A percentile compares a stretch with the other conserved stretches of the same genome.
These are phyloP conservation scores for Ancistrus triradiatus DNA, from an alignment of 2,113 vertebrate species.

Conservation along the genomic window DNA sequence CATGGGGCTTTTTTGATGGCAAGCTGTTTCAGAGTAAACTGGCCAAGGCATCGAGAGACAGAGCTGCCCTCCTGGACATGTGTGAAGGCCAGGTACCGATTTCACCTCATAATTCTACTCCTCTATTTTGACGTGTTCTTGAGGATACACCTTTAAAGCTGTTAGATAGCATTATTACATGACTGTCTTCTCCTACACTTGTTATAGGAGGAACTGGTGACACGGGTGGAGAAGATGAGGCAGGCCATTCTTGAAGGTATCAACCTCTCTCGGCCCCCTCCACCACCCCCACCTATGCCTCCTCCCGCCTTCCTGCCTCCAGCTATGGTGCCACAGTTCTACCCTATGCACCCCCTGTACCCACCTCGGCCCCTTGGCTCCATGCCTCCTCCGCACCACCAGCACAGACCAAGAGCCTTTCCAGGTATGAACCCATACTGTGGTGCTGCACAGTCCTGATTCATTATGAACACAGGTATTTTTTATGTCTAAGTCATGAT, in stretches of 20 bases:
- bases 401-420: constrained; percentile 79
- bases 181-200: neutral
- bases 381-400: constrained; percentile 72
- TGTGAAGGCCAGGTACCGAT: constrained; percentile 83
- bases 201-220: constrained; percentile 74
- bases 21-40: constrained; percentile 92
- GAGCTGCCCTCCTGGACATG: constrained; percentile 81
- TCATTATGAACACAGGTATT: neutral
- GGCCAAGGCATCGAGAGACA: constrained; percentile 75
- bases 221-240: constrained; percentile 88
- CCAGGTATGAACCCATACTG: constrained; percentile 66
- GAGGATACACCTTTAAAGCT: neutral
- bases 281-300: constrained; percentile 78
- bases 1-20: constrained; percentile 93
- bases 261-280: constrained; percentile 76
- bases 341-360: constrained; percentile 78
- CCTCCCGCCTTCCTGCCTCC: constrained; percentile 79
- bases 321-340: constrained; percentile 79
- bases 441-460: neutral
- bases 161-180: neutral
- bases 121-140: neutral
- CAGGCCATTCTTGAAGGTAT: constrained; percentile 89
- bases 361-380: constrained; percentile 78
- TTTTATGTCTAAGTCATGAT: no score
- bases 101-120: neutral